A percentile compares a stretch with the other conserved stretches of the same genome.
Evolutionary conservation across 2,888 invertebrate genomes (phyloP).

Genomic region (Ectemnius cavifrons): DNA sequence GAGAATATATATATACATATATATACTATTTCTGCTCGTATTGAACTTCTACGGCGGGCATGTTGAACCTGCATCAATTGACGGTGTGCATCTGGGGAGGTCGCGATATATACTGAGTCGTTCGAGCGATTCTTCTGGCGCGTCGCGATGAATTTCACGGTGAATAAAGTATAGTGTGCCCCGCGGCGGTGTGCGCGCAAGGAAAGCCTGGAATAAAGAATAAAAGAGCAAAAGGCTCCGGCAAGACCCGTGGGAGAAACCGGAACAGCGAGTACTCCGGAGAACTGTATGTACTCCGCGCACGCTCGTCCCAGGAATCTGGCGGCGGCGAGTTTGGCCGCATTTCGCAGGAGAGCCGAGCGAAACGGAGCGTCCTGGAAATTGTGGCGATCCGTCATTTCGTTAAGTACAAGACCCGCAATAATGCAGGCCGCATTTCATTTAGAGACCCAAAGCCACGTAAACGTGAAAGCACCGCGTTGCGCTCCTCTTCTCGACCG

Average conservation of each 20-base stretch:
- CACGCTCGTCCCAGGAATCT: constrained; percentile 16
- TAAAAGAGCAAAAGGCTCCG: background rate
- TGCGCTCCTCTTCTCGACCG: no score
- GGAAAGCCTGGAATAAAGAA: constrained; percentile 16
- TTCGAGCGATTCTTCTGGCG: constrained; percentile 41
- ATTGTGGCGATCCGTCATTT: constrained; percentile 37
- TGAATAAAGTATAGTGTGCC: constrained; percentile 45
- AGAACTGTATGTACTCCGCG: constrained; percentile 9
- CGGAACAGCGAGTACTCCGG: background rate
- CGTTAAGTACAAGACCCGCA: constrained; percentile 29
- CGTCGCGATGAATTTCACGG: constrained; percentile 58
- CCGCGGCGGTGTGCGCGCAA: constrained; percentile 5
- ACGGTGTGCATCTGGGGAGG: background rate
- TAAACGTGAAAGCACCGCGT: no score
- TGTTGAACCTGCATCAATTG: no score
- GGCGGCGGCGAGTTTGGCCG: constrained; percentile 13
- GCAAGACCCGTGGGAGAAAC: background rate
- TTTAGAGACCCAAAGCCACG: background rate
- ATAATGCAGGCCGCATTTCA: constrained; percentile 17
- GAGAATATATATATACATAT: no score
- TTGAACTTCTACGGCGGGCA: no score
- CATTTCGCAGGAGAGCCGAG: constrained; percentile 12
- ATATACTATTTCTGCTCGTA: no score
- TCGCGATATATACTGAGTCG: background rate
- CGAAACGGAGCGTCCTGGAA: constrained; percentile 22